These are phyloP conservation scores for Rosalia funebris DNA, from an alignment of 2,888 invertebrate species.

Conservation along the genomic window DNA sequence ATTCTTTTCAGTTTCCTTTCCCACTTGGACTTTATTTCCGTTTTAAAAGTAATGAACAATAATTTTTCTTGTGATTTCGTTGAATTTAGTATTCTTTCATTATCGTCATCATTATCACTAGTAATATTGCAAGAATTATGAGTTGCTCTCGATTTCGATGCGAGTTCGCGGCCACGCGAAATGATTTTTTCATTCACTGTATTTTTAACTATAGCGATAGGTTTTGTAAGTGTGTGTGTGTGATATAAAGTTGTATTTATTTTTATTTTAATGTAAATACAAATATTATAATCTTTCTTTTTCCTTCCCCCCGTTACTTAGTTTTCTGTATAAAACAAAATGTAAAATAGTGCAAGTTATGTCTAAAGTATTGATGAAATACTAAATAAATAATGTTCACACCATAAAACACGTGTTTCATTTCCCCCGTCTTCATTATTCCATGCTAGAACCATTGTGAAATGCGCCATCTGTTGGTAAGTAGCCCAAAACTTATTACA, in stretches of 20 bases:
- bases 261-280: constrained; percentile 42
- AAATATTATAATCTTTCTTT: constrained; percentile 31
- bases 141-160: too few relatives aligned
- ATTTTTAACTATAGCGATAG: constrained; percentile 26
- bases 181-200: constrained; percentile 9
- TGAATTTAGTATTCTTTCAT: constrained; percentile 15
- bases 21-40: too few relatives aligned
- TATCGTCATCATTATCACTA: too few relatives aligned
- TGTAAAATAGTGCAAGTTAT: constrained; percentile 37
- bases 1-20: background rate
- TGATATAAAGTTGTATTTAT: constrained; percentile 44
- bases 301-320: constrained; percentile 23
- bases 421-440: too few relatives aligned
- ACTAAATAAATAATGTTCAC: constrained; percentile 22
- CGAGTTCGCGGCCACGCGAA: too few relatives aligned
- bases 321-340: constrained; percentile 38
- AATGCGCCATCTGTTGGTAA: too few relatives aligned
- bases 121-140: too few relatives aligned
- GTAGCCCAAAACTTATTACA: too few relatives aligned
- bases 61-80: constrained; percentile 18
- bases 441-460: too few relatives aligned
- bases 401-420: background rate
- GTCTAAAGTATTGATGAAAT: constrained; percentile 29
- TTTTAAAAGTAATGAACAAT: constrained; percentile 6
- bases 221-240: constrained; percentile 38